Percentiles rank a stretch among this genome's conserved stretches.
Evolutionary conservation across 2,113 vertebrate species (phyloP).

Genomic region (Pandion haliaetus): DNA sequence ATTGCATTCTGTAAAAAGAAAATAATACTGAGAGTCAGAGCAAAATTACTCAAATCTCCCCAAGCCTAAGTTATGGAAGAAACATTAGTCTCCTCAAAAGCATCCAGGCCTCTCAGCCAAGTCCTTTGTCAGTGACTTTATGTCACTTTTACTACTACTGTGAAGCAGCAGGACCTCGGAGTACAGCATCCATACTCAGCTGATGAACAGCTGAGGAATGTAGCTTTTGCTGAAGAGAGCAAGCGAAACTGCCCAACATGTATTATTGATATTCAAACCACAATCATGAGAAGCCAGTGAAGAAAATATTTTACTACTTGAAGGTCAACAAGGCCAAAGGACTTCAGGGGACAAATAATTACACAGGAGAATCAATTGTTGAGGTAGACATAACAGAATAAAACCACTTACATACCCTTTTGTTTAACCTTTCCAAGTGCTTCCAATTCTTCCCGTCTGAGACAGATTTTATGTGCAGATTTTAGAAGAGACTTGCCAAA

Average conservation of each 20-base stretch:
- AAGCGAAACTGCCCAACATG: not conserved
- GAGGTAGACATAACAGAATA: not conserved
- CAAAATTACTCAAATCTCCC: not conserved
- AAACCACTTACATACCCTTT: not conserved
- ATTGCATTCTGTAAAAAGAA: not conserved
- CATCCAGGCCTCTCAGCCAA: not conserved
- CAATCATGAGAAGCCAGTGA: not conserved
- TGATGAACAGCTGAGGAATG: not conserved
- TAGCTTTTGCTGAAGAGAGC: not conserved
- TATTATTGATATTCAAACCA: conserved; percentile 2
- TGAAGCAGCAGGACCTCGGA: not conserved
- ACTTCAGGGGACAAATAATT: not conserved
- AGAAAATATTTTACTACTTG: not conserved
- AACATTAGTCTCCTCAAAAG: not conserved
- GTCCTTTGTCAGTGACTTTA: not conserved
- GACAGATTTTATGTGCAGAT: not conserved
- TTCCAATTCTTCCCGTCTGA: not conserved
- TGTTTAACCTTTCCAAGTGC: not conserved
- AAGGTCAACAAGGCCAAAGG: not conserved
- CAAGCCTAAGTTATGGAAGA: not conserved
- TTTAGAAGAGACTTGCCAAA: not conserved
- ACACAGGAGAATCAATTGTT: not conserved
- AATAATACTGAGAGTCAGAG: not conserved
- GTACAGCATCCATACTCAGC: not conserved
- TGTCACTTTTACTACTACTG: not conserved